These are phyloP conservation scores for Gallinago solitaria DNA, from an alignment of 2,797 vertebrate genomes.

Conservation along the genomic window DNA sequence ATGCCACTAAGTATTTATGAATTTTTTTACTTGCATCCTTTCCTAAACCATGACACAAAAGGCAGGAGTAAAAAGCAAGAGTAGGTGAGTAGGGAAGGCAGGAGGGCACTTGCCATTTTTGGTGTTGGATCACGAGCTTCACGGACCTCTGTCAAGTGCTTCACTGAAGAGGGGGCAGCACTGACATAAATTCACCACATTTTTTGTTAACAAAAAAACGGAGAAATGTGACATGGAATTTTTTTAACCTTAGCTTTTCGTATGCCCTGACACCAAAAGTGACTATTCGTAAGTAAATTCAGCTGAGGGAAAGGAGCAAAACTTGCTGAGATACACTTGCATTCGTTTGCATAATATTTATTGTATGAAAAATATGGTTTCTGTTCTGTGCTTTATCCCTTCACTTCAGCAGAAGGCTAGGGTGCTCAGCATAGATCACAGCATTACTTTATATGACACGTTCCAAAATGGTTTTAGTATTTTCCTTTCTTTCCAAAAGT, in stretches of 20 bases:
- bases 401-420: neutral
- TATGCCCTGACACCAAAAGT: neutral
- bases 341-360: rapidly evolving
- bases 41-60: neutral
- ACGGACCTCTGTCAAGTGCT: neutral
- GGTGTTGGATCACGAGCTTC: neutral
- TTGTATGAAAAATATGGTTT: neutral
- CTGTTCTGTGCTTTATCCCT: neutral
- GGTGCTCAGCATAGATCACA: neutral
- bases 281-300: neutral
- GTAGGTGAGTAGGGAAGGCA: neutral
- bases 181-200: neutral
- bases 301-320: neutral
- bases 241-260: neutral
- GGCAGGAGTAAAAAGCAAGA: neutral
- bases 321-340: neutral
- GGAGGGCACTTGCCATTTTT: neutral
- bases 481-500: neutral
- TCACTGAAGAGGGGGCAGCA: neutral
- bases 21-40: neutral
- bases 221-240: neutral
- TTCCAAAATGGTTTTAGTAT: neutral
- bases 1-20: neutral
- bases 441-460: neutral
- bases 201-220: neutral